Evolutionary conservation across 1,140 invertebrate species (phyloP).

Genomic region (Colletes latitarsis): DNA sequence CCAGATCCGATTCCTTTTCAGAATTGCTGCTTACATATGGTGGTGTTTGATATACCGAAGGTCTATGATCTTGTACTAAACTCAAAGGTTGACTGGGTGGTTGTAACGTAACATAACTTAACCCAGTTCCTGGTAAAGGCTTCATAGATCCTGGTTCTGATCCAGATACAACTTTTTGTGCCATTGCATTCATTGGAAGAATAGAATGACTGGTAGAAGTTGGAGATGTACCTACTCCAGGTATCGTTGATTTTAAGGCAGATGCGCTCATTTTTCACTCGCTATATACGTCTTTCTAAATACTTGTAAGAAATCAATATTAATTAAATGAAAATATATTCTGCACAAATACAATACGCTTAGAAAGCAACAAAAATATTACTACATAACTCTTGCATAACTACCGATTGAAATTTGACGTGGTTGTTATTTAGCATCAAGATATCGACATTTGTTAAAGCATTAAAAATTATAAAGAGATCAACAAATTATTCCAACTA

Average conservation of each 20-base stretch:
- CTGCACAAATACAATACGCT: not conserved
- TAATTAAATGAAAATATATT: constrained; percentile 5
- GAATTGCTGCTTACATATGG: constrained; percentile 67
- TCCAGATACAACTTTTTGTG: constrained; percentile 76
- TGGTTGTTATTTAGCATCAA: not conserved
- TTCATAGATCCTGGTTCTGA: constrained; percentile 76
- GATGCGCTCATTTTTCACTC: constrained; percentile 71
- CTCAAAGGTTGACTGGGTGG: constrained; percentile 77
- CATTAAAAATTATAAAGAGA: not conserved
- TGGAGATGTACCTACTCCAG: constrained; percentile 73
- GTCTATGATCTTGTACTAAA: constrained; percentile 78
- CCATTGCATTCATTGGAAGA: constrained; percentile 78
- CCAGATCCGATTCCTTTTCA: constrained; percentile 70
- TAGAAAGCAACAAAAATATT: not conserved
- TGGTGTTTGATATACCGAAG: constrained; percentile 70
- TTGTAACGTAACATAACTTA: constrained; percentile 77
- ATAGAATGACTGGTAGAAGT: constrained; percentile 75
- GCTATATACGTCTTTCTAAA: constrained; percentile 33
- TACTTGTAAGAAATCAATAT: constrained; percentile 24
- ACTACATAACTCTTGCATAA: not conserved
- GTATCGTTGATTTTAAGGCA: constrained; percentile 75
- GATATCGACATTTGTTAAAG: not conserved
- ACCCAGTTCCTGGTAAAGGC: constrained; percentile 69
- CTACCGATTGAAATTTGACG: not conserved
- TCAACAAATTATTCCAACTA: not conserved